Base-by-base conservation (phyloP, 1,140 invertebrate genomes). In the Dreissena polymorpha region DNA sequence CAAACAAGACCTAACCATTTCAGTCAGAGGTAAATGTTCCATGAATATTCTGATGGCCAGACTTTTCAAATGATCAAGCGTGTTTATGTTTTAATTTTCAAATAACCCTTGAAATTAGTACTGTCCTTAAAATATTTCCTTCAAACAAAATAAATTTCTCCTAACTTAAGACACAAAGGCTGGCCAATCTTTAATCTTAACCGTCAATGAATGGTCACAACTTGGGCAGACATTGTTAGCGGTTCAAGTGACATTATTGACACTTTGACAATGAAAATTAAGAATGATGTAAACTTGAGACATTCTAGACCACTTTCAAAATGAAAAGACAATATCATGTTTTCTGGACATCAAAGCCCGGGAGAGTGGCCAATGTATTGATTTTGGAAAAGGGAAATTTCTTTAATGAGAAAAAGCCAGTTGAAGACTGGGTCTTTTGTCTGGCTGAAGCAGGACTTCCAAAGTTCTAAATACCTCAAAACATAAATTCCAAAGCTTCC, bases 251-350 rank as follows among this genome's bases (percentile, higher is more conserved):
- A 78, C 65, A 69, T 50, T 69, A 16, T 78, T 78, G 63, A 78
- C 67, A 65, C 53, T 78, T 69, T 6, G 53, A 21, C 67, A 78
- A 78, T 78, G 57, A 78, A 78, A 78, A 78, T 39, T 75, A 65
- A 77, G 74, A 77, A 77, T 64, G 76, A 78, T 78, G 76, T 78
- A 78, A 78, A 78, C 25, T 14, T n/a, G 57, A 29, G 51, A 53
- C 57, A 60, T 60, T 60, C 21, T 2, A 60, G 57, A 60, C 57
- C 57, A 60, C 57, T 60, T 60, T n/a, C 16, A 55, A 68, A 78
- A 65, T 78, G 67, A 78, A 78, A 78, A 55, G 51, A 51, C 64
- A 13, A 21, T 63, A 76, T 65, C 63, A 57, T 68, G 51, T 29
- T 69, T 21, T 21, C 65, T 70, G 76, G 76, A 78, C 76, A 78